A percentile compares a stretch with the other conserved stretches of the same genome.
Conservation (phyloP, 2,113 vertebrate species). For the Onychostruthus taczanowskii region DNA sequence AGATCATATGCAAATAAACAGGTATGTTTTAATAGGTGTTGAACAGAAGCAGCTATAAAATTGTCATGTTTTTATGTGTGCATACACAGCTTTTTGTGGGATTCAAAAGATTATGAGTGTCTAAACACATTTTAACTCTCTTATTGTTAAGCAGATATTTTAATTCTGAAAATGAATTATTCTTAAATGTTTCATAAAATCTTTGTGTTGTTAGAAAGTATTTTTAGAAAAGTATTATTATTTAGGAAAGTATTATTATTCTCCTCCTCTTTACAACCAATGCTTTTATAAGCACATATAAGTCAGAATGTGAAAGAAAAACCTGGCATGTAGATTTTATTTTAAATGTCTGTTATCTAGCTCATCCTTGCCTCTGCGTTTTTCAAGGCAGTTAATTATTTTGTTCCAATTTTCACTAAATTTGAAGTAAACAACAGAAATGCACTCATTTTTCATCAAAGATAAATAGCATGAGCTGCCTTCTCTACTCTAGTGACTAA, state of each 20-base stretch:
- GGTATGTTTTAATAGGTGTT: not conserved
- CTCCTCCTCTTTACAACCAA: not conserved
- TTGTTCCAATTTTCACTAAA: fast-evolving
- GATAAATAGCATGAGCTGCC: not conserved
- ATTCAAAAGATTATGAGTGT: not conserved
- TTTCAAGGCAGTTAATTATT: not conserved
- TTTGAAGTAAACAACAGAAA: not conserved
- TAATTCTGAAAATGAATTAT: not conserved
- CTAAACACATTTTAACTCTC: not conserved
- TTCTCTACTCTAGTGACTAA: not conserved
- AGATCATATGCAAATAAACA: not conserved
- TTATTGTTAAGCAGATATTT: not conserved
- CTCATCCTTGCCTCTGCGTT: not conserved
- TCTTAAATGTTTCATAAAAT: not conserved
- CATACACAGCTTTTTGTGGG: not conserved
- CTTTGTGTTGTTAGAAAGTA: not conserved
- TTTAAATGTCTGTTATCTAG: not conserved
- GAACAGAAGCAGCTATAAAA: not conserved
- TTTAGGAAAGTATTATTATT: not conserved
- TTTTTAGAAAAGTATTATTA: not conserved
- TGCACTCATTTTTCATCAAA: not conserved
- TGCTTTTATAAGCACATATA: not conserved
- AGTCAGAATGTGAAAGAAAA: not conserved
- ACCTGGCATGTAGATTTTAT: not conserved
- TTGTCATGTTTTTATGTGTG: not conserved